Evolutionary conservation across 64 coral and sea anemone species (phyloP).

Genomic region (Orbicella faveolata): DNA sequence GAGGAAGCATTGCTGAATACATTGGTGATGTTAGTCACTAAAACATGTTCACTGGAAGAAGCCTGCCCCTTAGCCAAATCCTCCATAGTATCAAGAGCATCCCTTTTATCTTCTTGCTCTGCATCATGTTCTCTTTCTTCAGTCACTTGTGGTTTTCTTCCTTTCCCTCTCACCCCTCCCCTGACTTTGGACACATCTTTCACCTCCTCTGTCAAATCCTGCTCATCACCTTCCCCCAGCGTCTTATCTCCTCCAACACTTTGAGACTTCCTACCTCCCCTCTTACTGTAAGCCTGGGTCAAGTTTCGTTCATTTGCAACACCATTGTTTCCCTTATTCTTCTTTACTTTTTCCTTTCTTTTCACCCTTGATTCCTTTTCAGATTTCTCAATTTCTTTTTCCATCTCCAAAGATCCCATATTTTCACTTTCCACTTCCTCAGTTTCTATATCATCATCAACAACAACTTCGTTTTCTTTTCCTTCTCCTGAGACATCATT

Average conservation of each 20-base stretch:
- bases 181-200: background rate
- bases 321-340: background rate
- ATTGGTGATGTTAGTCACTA: background rate
- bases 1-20: conserved; percentile 19
- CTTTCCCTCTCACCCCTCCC: background rate
- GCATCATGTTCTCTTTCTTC: background rate
- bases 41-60: background rate
- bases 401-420: background rate
- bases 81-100: background rate
- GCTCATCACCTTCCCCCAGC: background rate
- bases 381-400: background rate
- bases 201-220: background rate
- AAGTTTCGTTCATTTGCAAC: background rate
- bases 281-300: background rate
- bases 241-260: background rate
- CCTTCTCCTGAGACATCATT: background rate
- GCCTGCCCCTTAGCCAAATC: background rate
- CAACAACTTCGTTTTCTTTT: background rate
- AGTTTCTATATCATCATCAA: background rate
- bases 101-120: background rate
- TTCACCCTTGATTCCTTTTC: background rate
- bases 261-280: background rate
- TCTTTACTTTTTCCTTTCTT: background rate
- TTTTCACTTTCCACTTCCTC: background rate
- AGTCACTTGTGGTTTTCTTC: background rate